Conservation (phyloP, 2,113 vertebrate species). For the Benthochromis sp. region DNA sequence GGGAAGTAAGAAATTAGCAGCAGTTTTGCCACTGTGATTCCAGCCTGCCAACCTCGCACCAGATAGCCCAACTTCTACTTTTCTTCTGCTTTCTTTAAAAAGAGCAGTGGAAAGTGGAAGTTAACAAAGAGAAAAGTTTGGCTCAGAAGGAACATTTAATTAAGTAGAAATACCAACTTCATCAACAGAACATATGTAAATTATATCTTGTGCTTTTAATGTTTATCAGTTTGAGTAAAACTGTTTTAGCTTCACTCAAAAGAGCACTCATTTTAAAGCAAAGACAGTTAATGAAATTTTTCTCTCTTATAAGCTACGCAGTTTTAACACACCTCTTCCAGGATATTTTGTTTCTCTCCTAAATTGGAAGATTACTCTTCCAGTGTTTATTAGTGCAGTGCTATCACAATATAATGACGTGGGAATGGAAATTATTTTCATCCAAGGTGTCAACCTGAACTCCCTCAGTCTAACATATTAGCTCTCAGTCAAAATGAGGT, state of each 20-base stretch:
- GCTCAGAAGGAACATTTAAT: not conserved
- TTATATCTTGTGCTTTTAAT: not conserved
- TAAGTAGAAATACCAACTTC: not conserved
- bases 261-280: not conserved
- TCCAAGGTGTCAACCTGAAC: not conserved
- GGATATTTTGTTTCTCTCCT: not conserved
- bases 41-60: not conserved
- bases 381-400: not conserved
- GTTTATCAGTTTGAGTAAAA: not conserved
- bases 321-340: not conserved
- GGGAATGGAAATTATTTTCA: not conserved
- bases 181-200: not conserved
- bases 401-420: not conserved
- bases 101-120: not conserved
- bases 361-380: not conserved
- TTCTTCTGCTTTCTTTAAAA: not conserved
- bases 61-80: not conserved
- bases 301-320: not conserved
- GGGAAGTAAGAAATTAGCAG: slow-evolving; percentile 31
- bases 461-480: not conserved
- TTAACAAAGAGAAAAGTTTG: not conserved
- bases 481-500: not conserved
- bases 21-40: slow-evolving; percentile 21
- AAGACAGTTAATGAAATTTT: not conserved
- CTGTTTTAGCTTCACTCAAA: not conserved